phyloP scores from a whole-genome alignment of 2,888 invertebrate genomes.

The Eupithecia abbreviata region DNA sequence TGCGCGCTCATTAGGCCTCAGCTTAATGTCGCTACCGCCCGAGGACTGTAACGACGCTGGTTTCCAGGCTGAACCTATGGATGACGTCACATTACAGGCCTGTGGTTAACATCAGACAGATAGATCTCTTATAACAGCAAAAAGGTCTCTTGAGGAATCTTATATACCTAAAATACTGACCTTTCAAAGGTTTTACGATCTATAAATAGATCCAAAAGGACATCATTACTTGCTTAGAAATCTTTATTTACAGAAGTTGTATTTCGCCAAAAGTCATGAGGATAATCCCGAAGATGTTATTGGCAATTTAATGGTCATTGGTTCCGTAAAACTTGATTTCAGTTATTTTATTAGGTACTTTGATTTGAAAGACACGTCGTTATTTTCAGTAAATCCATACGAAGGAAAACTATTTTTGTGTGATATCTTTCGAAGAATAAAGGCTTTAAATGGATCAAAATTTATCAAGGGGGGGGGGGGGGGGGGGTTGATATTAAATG shows the following conservation, averaged over 20 bases:
- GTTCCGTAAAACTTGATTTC: conserved; percentile 11
- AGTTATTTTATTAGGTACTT: conserved; percentile 7
- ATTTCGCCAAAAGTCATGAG: conserved; percentile 5
- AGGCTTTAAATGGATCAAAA: too few species aligned
- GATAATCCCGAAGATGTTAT: conserved; percentile 11
- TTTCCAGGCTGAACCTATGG: too few species aligned
- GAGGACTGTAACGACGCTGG: too few species aligned
- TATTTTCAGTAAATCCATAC: not conserved
- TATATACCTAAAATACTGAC: not conserved
- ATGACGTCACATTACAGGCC: too few species aligned
- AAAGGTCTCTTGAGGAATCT: too few species aligned
- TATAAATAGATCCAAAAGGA: not conserved
- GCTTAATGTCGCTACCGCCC: too few species aligned
- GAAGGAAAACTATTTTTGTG: not conserved
- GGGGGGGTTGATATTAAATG: too few species aligned
- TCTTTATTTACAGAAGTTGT: conserved; percentile 10
- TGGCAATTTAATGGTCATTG: conserved; percentile 7
- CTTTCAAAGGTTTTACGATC: not conserved
- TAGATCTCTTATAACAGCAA: too few species aligned
- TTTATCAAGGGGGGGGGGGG: too few species aligned
- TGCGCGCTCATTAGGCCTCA: too few species aligned
- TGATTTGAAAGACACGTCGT: not conserved
- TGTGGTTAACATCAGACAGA: too few species aligned
- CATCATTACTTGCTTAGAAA: not conserved
- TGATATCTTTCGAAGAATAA: too few species aligned